phyloP scores from a whole-genome alignment of 1,140 invertebrate species.

The Cydia amplana region DNA sequence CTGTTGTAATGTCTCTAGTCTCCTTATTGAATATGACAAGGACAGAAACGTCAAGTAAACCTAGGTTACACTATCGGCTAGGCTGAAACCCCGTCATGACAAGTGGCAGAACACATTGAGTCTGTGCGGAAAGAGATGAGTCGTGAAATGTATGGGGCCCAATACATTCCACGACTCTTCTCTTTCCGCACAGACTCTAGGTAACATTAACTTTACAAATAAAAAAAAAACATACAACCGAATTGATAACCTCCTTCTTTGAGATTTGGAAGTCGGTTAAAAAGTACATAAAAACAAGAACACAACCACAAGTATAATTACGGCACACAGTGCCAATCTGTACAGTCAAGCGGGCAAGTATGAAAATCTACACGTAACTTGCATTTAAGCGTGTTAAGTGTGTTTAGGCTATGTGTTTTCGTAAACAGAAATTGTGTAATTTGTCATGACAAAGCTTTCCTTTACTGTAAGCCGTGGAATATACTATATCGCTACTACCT shows the following conservation, averaged over 20 bases:
- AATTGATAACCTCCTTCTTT: too few species aligned
- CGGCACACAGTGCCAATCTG: background rate
- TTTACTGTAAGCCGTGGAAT: background rate
- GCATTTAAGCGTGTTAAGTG: background rate
- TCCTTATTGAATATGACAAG: background rate
- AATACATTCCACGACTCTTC: too few species aligned
- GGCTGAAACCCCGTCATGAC: background rate
- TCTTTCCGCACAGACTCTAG: too few species aligned
- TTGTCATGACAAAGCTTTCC: slow-evolving; percentile 13
- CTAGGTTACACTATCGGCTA: background rate
- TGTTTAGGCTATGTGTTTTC: background rate
- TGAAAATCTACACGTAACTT: background rate
- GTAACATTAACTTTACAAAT: slow-evolving; percentile 2
- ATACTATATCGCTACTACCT: background rate
- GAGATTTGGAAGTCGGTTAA: too few species aligned
- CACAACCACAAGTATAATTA: slow-evolving; percentile 15
- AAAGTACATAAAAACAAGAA: slow-evolving; percentile 1
- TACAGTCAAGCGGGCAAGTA: background rate
- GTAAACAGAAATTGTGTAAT: background rate
- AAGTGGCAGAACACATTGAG: slow-evolving; percentile 1
- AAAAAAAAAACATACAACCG: too few species aligned
- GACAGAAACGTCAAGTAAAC: background rate
- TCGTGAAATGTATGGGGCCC: too few species aligned
- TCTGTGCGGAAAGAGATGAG: too few species aligned
- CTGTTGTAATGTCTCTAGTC: background rate